Evolutionary conservation across 2,797 vertebrate genomes (phyloP), one percentile per base, ranked within the genome.

Genomic region (Thaleichthys pacificus): DNA sequence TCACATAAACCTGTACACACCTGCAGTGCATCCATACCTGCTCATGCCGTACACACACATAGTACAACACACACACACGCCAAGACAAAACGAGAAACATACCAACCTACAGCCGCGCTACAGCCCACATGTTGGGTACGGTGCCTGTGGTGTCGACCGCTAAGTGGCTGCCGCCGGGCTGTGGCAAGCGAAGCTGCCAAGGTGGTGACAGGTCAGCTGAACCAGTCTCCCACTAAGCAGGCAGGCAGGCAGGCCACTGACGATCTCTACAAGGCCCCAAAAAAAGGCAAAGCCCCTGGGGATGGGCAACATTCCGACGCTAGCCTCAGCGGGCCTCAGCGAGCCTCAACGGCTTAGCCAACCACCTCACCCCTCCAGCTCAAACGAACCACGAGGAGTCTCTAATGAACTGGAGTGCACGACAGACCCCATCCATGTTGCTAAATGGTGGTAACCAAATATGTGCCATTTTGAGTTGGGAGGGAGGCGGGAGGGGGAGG

Each of bases 401-500:
- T 65, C 35, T 47, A 47, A 66, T 66, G 38, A 47, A n/a, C 12
- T 12, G 64, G 32, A 66, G 35, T 24, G 6, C 42, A 65, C 32
- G 21, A 42, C 21, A 12, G n/a, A 22, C 35, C 64, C 64, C 21
- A 5, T 66, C 38, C 42, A 3, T 21, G 42, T 47, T 66, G 42
- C n/a, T 49, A 66, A 65, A 66, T 12, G 21, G 21, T 2, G 9
- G 64, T 66, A 66, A 66, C 64, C 38, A 22, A 66, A 66, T 66
- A 66, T 42, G 64, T 47, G n/a, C n/a, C 64, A 67, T 67, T 30
- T 54, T 14, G 12, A 22, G 47, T 22, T 17, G 14, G 14, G 51
- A 21, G 81, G 56, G 74, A 78, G 77, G 70, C 70, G 57, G 70
- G 74, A 72, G 77, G 71, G 71, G 71, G 66, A 77, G 78, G 72